A percentile compares a stretch with the other conserved stretches of the same genome.
Conservation (phyloP, 2,113 vertebrate genomes). For the Nematolebias whitei region DNA sequence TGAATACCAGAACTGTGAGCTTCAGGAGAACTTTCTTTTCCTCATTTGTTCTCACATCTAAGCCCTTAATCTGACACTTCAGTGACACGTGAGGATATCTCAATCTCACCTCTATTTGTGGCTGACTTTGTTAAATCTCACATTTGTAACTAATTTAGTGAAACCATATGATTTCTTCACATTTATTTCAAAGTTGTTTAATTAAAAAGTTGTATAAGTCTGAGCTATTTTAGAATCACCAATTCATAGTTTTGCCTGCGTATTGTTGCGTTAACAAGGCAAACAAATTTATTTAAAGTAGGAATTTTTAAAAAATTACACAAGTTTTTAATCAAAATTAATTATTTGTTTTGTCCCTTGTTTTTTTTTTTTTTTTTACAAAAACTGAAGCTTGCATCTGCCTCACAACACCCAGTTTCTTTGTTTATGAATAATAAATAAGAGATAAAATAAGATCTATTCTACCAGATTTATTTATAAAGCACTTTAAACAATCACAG, state of each 20-base stretch:
- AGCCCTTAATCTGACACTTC: not conserved
- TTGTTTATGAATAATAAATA: not conserved
- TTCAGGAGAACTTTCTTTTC: not conserved
- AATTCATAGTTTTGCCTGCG: conserved; percentile 24
- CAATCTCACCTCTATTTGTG: not conserved
- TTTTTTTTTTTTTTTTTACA: not conserved
- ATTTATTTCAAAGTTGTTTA: conserved; percentile 9
- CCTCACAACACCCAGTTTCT: not conserved
- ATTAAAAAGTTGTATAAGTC: conserved; percentile 15
- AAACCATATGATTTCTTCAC: conserved; percentile 3
- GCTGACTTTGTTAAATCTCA: conserved; percentile 2
- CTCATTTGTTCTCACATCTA: not conserved
- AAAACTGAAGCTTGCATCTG: not conserved
- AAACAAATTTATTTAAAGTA: conserved; percentile 11
- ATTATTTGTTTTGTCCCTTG: not conserved
- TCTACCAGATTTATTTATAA: too few species aligned
- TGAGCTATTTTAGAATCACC: conserved; percentile 17
- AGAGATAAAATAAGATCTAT: not conserved
- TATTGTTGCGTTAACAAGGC: conserved; percentile 7
- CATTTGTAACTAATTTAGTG: conserved; percentile 10
- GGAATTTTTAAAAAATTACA: not conserved
- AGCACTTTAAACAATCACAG: too few species aligned
- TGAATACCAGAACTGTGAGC: not conserved
- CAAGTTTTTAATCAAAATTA: conserved; percentile 1
- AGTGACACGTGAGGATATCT: not conserved